Conservation (phyloP, 2,888 invertebrate genomes). For the Sericinus montela region DNA sequence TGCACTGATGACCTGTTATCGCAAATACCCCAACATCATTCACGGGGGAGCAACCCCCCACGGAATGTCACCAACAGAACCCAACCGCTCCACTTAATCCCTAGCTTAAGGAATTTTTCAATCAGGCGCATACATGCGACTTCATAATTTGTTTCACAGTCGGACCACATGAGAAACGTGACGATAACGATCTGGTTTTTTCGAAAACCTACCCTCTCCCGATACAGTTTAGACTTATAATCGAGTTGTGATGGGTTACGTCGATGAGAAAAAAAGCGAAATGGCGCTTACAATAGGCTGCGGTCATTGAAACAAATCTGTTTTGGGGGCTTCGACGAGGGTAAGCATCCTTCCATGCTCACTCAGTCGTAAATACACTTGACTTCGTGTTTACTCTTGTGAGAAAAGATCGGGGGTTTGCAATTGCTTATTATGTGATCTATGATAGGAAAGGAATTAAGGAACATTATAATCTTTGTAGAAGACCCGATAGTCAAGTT, state of each 20-base stretch:
- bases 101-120: constrained; percentile 66
- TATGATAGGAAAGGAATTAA: too few species aligned
- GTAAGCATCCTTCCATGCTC: constrained; percentile 35
- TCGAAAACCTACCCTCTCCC: constrained; percentile 27
- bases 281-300: constrained; percentile 60
- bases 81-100: constrained; percentile 49
- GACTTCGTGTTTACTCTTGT: constrained; percentile 7
- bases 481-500: too few species aligned
- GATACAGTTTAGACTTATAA: constrained; percentile 17
- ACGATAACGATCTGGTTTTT: constrained; percentile 47
- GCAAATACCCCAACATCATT: constrained; percentile 4
- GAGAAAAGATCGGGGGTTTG: constrained; percentile 5
- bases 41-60: constrained; percentile 44
- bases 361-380: constrained; percentile 15
- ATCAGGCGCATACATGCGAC: constrained; percentile 61
- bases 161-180: constrained; percentile 40
- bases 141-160: constrained; percentile 60
- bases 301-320: constrained; percentile 58
- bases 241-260: constrained; percentile 15
- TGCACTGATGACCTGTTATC: not conserved
- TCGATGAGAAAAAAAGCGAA: constrained; percentile 48
- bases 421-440: not conserved
- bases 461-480: too few species aligned
- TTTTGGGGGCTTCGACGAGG: constrained; percentile 41
- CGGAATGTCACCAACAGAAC: constrained; percentile 51